These are phyloP conservation scores for Bufotes viridis DNA, from an alignment of 2,797 vertebrate species.

Conservation along the genomic window DNA sequence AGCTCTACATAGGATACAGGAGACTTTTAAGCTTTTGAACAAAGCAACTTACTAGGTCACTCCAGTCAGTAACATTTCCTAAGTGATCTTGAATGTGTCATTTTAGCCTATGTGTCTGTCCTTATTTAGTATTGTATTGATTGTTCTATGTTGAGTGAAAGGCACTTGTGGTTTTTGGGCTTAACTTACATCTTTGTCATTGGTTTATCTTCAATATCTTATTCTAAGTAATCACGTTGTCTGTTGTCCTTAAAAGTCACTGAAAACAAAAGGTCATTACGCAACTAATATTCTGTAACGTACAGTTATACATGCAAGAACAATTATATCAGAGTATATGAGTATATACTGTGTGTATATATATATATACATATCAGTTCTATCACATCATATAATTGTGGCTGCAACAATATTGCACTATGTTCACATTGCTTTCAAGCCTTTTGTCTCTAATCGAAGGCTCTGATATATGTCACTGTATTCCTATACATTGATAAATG, in stretches of 20 bases:
- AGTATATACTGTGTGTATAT: too few relatives aligned
- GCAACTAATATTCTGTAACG: neutral
- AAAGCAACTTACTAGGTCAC: conserved; percentile 22
- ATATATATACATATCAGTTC: too few relatives aligned
- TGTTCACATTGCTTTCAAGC: too few relatives aligned
- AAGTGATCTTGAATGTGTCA: conserved; percentile 55
- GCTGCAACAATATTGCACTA: too few relatives aligned
- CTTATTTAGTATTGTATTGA: conserved; percentile 57
- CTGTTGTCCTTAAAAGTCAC: conserved; percentile 19
- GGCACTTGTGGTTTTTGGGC: conserved; percentile 49
- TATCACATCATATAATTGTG: too few relatives aligned
- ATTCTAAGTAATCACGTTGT: conserved; percentile 29
- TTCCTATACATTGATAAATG: too few relatives aligned
- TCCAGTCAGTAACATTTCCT: conserved; percentile 27
- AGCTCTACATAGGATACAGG: neutral
- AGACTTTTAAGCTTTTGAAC: conserved; percentile 4
- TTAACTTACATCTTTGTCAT: conserved; percentile 55
- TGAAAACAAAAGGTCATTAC: conserved; percentile 22
- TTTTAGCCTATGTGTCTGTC: conserved; percentile 45
- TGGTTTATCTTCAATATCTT: conserved; percentile 48
- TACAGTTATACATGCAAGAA: neutral
- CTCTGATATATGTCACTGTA: too few relatives aligned
- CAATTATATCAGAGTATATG: neutral
- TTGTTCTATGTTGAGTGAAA: conserved; percentile 52
- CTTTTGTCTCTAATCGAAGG: too few relatives aligned